Base-by-base conservation (phyloP, 2,888 invertebrate genomes). In the Nymphalis urticae region DNA sequence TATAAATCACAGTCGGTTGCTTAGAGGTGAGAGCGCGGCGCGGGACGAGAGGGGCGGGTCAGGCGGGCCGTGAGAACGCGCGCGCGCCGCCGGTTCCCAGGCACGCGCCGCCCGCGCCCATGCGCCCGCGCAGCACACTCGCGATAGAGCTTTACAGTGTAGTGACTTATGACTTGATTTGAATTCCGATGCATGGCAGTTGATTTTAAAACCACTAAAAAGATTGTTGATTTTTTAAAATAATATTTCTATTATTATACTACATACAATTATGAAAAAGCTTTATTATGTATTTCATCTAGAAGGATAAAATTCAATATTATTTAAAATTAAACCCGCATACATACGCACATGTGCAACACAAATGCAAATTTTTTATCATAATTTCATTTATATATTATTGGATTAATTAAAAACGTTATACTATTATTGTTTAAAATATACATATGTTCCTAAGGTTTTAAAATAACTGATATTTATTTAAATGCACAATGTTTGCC, bases 61-160 rank as follows among this genome's bases (percentile, higher is more conserved):
- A 88, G 82, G 77, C 84, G 79, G 89, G 89, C 89, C 89, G 90
- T 89, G 90, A 88, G 90, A 90, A 89, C 86, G 90, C 90, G 93
- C 93, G 93, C 93, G 92, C 90, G 89, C 88, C 90, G 87, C 82
- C 85, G 90, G 89, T 89, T 89, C 89, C 89, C 89, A 89, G 89
- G 83, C 90, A 89, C 93, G 93, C 93, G 93, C 90, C 92, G 87
- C 85, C 85, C 85, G 86, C 87, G 86, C 85, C 81, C 77, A 79
- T 84, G 81, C 85, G 82, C 84, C 69, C 70, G 73, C 72, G 79
- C 71, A 68, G 60, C 62, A 48, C n/a, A 56, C 56, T 50, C 16
- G 10, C 48, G n/a, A 58, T 19, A 13, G 66, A 48, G 62, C 24
- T 32, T 8, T 47, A 61, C 62, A 54, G 32, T 27, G 36, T 54